Evolutionary conservation across 2,888 invertebrate genomes (phyloP).

Genomic region (Agapetus fuscipes): DNA sequence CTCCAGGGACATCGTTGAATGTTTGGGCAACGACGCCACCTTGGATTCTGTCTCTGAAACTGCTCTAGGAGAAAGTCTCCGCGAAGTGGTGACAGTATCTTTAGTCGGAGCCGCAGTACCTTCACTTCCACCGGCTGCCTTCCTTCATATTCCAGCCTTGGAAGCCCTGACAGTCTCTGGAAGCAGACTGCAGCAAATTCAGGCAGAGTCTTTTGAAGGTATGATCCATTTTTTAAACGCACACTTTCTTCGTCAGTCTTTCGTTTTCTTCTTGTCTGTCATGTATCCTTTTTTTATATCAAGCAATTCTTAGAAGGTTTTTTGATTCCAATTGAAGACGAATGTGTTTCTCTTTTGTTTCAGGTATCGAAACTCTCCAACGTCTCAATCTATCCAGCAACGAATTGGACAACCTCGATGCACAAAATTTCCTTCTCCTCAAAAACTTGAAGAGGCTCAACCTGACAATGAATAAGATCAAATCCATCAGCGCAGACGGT

Average conservation of each 20-base stretch:
- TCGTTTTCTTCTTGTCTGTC: too few relatives aligned
- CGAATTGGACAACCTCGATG: conserved; percentile 5
- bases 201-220: conserved; percentile 11
- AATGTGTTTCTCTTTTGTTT: neutral
- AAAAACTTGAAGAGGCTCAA: conserved; percentile 9
- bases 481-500: conserved; percentile 1
- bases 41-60: conserved; percentile 1
- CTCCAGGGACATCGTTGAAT: too few relatives aligned
- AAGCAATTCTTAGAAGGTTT: too few relatives aligned
- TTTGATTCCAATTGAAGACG: too few relatives aligned
- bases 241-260: too few relatives aligned
- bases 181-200: neutral
- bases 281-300: too few relatives aligned
- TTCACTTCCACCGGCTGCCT: conserved; percentile 2
- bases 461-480: conserved; percentile 11
- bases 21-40: neutral
- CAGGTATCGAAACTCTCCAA: conserved; percentile 12
- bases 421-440: conserved; percentile 6
- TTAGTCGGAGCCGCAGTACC: conserved; percentile 1
- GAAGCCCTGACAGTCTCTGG: conserved; percentile 4
- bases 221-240: too few relatives aligned
- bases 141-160: conserved; percentile 3
- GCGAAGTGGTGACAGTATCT: neutral
- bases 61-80: neutral
- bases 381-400: conserved; percentile 12